These are phyloP conservation scores for Drosophila obscura DNA, from an alignment of 1,140 invertebrate species.

Conservation along the genomic window DNA sequence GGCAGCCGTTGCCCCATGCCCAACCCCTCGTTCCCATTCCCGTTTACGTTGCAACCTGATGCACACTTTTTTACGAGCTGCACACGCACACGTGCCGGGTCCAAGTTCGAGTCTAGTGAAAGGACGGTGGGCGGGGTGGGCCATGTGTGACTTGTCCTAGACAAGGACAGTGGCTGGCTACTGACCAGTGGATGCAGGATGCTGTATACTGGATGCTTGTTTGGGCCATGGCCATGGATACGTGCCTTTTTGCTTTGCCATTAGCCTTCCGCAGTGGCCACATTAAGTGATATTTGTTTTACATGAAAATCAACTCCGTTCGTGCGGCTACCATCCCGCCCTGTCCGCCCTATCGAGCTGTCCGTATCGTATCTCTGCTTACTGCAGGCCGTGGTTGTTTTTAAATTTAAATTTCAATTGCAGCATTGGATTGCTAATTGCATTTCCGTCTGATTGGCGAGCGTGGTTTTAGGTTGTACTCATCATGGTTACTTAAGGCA, in stretches of 20 bases:
- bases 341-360: neutral
- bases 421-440: constrained; percentile 58
- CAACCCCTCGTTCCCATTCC: too few species aligned
- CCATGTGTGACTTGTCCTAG: neutral
- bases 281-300: constrained; percentile 83
- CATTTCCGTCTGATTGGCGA: constrained; percentile 43
- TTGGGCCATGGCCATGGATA: constrained; percentile 14
- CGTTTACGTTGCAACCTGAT: constrained; percentile 65
- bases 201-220: neutral
- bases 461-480: constrained; percentile 52
- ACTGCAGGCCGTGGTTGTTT: constrained; percentile 7
- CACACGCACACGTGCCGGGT: constrained; percentile 71
- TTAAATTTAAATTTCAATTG: constrained; percentile 70
- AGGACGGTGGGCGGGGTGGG: neutral
- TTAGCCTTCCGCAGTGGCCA: constrained; percentile 53
- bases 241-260: constrained; percentile 75
- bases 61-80: constrained; percentile 73
- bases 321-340: constrained; percentile 26
- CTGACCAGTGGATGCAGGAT: constrained; percentile 23
- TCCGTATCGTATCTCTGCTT: too few species aligned
- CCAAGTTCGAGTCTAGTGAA: neutral
- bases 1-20: constrained; percentile 21
- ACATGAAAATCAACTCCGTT: constrained; percentile 76
- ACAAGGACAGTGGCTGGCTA: constrained; percentile 9
- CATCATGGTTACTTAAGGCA: constrained; percentile 64